Conservation (phyloP, 2,888 invertebrate species). For the Eutolmus rufibarbis region DNA sequence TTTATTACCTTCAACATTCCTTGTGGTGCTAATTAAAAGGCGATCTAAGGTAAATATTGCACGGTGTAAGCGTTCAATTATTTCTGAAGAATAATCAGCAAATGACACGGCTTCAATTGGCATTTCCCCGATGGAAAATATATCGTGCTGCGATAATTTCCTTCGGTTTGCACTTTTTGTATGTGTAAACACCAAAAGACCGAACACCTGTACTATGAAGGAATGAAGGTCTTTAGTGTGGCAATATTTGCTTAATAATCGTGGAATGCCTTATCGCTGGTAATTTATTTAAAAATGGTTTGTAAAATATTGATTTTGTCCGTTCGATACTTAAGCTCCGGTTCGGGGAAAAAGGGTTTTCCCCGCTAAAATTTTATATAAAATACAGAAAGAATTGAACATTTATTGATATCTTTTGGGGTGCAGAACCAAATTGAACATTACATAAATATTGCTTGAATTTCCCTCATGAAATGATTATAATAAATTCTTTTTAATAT, state of each 20-base stretch:
- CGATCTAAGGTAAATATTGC: background rate
- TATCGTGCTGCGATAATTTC: background rate
- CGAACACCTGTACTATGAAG: background rate
- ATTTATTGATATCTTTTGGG: background rate
- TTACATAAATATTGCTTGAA: too few relatives aligned
- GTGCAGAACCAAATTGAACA: too few relatives aligned
- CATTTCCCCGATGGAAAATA: background rate
- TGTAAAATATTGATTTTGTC: background rate
- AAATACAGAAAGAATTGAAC: background rate
- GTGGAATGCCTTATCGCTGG: background rate
- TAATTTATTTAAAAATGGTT: background rate
- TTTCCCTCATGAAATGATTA: too few relatives aligned
- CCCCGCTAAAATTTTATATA: background rate
- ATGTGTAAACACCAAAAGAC: background rate
- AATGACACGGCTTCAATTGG: background rate
- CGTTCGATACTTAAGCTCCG: background rate
- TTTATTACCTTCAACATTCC: background rate
- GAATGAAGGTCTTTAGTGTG: background rate
- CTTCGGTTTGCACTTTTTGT: background rate
- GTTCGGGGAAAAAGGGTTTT: background rate
- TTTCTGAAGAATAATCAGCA: constrained; percentile 4
- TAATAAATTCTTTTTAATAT: too few relatives aligned
- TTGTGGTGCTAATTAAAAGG: background rate
- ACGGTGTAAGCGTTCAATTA: background rate
- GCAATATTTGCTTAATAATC: background rate